phyloP scores from a whole-genome alignment of 1,140 invertebrate species.

The Scylla paramamosain region DNA sequence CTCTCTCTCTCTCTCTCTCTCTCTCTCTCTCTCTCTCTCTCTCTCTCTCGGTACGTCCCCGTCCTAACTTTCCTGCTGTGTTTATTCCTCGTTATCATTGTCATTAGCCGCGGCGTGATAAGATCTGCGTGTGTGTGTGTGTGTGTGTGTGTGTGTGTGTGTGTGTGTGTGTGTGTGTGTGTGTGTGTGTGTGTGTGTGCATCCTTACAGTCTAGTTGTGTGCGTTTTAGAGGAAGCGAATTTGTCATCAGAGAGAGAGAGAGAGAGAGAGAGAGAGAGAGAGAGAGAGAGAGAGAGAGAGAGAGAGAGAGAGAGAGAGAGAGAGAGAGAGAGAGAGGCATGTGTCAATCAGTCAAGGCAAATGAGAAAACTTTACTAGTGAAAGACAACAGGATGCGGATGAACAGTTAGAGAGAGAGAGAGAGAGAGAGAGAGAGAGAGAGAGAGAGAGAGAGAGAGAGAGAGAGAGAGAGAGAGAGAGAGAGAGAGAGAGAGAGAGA shows the following conservation, averaged over 20 bases:
- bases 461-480: not conserved
- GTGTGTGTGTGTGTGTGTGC: no score
- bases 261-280: no score
- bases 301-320: conserved; percentile 14
- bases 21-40: conserved; percentile 20
- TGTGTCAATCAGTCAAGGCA: no score
- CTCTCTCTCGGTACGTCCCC: not conserved
- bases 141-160: not conserved
- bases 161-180: no score
- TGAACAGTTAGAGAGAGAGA: not conserved
- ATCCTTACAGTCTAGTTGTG: no score
- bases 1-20: conserved; percentile 12
- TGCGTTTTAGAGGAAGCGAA: no score
- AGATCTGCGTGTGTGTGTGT: conserved; percentile 38
- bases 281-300: no score
- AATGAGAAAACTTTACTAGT: no score
- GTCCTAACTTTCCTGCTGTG: conserved; percentile 41
- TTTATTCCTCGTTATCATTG: conserved; percentile 53
- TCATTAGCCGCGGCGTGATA: conserved; percentile 46
- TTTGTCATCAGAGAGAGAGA: no score
- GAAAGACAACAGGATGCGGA: no score
- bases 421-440: conserved; percentile 39
- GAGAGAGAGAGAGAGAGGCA: conserved; percentile 32
- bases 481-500: conserved; percentile 35
- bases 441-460: conserved; percentile 32